Evolutionary conservation across 1,140 invertebrate genomes (phyloP).

Genomic region (Papilio polyxenes): DNA sequence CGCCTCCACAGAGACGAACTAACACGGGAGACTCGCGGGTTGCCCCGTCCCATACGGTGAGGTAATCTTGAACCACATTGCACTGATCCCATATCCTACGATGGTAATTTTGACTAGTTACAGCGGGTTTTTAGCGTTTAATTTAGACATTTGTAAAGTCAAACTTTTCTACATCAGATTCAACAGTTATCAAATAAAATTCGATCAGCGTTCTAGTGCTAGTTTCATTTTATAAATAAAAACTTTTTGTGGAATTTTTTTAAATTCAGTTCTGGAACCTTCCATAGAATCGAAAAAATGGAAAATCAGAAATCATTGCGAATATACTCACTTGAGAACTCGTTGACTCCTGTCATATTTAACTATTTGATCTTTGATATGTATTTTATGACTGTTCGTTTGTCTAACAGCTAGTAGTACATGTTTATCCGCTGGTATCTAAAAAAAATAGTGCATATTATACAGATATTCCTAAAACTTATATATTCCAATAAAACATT

Average conservation of each 20-base stretch:
- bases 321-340: constrained; percentile 84
- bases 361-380: constrained; percentile 89
- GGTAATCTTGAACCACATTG: constrained; percentile 89
- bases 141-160: not conserved
- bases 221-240: too few species aligned
- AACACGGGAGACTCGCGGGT: constrained; percentile 86
- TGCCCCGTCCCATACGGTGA: constrained; percentile 91
- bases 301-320: not conserved
- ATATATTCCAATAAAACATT: not conserved
- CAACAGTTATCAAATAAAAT: too few species aligned
- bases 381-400: constrained; percentile 88
- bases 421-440: constrained; percentile 86
- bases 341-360: constrained; percentile 89
- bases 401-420: constrained; percentile 87
- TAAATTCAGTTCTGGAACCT: not conserved
- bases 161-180: not conserved
- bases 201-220: too few species aligned
- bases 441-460: constrained; percentile 44
- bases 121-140: not conserved
- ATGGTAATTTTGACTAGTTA: constrained; percentile 43
- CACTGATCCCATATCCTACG: constrained; percentile 90
- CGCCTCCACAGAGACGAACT: constrained; percentile 90
- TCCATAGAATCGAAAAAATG: constrained; percentile 2
- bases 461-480: not conserved
- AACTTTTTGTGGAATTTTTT: too few species aligned